Evolutionary conservation across 2,113 vertebrate species (phyloP).

Genomic region (Atractosteus spatula): DNA sequence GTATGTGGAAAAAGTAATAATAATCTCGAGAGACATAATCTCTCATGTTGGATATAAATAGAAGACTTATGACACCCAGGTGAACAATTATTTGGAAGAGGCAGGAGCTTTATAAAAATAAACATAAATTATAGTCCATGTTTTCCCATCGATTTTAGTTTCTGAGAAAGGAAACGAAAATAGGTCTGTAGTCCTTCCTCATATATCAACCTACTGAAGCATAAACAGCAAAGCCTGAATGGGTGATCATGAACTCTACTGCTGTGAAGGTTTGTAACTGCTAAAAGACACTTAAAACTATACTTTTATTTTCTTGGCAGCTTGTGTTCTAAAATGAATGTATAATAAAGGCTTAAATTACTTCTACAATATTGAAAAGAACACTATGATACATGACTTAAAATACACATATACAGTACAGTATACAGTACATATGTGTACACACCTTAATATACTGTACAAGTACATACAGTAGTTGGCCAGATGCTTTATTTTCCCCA

Average conservation of each 20-base stretch:
- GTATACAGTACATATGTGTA: too few relatives aligned
- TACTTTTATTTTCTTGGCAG: slow-evolving; percentile 38
- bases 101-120: slow-evolving; percentile 27
- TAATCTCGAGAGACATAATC: background rate
- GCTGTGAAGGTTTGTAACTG: slow-evolving; percentile 39
- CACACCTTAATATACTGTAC: too few relatives aligned
- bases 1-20: background rate
- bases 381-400: too few relatives aligned
- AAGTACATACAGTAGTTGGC: too few relatives aligned
- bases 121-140: slow-evolving; percentile 38
- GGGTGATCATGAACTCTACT: slow-evolving; percentile 59
- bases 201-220: slow-evolving; percentile 51
- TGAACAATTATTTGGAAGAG: slow-evolving; percentile 38
- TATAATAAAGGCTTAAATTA: slow-evolving; percentile 44
- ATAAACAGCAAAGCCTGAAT: slow-evolving; percentile 56
- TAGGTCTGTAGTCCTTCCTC: slow-evolving; percentile 26
- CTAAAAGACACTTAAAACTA: slow-evolving; percentile 38
- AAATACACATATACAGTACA: too few relatives aligned
- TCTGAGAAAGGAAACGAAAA: slow-evolving; percentile 30
- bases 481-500: too few relatives aligned
- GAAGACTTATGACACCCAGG: slow-evolving; percentile 44
- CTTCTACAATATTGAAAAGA: too few relatives aligned
- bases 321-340: slow-evolving; percentile 41
- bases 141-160: slow-evolving; percentile 40
- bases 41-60: slow-evolving; percentile 14